These are phyloP conservation scores for Tolmerus cingulatus DNA, from an alignment of 2,888 invertebrate species.

Conservation along the genomic window DNA sequence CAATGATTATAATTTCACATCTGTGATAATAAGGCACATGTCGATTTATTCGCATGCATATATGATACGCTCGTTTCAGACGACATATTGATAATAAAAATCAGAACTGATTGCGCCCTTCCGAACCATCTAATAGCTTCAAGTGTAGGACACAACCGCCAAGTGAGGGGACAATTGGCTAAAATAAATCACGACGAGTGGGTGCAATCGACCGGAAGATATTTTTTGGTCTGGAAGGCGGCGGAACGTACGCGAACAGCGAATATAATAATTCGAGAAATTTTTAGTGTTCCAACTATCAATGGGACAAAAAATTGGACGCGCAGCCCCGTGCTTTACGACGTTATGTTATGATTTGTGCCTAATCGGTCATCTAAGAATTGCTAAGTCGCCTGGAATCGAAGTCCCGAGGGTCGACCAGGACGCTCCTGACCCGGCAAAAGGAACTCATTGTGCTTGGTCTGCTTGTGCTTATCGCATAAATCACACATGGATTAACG, in stretches of 20 bases:
- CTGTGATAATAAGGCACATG: neutral
- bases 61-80: neutral
- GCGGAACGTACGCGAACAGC: conserved; percentile 33
- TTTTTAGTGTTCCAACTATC: conserved; percentile 32
- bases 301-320: conserved; percentile 41
- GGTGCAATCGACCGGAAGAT: conserved; percentile 46
- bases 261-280: conserved; percentile 45
- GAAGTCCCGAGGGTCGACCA: conserved; percentile 25
- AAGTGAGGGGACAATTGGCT: neutral
- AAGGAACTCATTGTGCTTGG: neutral
- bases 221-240: conserved; percentile 37
- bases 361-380: conserved; percentile 49
- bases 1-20: neutral
- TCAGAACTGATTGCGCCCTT: neutral
- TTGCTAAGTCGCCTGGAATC: conserved; percentile 45
- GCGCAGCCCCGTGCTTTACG: conserved; percentile 8
- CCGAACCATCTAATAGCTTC: neutral
- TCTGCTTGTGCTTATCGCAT: conserved; percentile 34
- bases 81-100: neutral
- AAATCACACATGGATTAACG: conserved; percentile 49
- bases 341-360: conserved; percentile 50
- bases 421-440: neutral
- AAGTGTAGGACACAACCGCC: neutral
- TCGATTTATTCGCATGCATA: neutral
- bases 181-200: conserved; percentile 42